Conservation (phyloP, 2,113 vertebrate genomes). For the Mastomys natalensis region DNA sequence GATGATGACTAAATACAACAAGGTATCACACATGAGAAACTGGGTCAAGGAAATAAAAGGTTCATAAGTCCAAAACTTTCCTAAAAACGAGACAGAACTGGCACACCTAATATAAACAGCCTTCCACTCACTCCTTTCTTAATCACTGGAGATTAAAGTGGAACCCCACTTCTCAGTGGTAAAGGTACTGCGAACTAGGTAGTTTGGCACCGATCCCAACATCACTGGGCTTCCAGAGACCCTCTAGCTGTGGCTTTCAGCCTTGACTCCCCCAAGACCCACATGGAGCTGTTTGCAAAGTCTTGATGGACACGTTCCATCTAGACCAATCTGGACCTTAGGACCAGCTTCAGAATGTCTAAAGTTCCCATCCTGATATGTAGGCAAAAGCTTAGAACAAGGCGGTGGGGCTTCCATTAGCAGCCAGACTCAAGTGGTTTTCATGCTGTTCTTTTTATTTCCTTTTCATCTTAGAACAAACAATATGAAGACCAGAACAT, state of each 20-base stretch:
- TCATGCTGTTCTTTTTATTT: not conserved
- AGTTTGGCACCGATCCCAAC: not conserved
- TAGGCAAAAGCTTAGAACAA: not conserved
- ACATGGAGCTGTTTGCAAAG: not conserved
- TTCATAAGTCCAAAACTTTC: not conserved
- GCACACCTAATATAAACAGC: not conserved
- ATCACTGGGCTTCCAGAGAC: not conserved
- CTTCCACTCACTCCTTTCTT: not conserved
- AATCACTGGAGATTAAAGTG: slow-evolving; percentile 33
- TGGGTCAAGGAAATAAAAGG: not conserved
- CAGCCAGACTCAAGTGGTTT: not conserved
- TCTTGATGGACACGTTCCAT: not conserved
- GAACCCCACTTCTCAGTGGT: not conserved
- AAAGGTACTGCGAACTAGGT: not conserved
- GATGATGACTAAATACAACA: not conserved
- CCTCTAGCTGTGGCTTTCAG: not conserved
- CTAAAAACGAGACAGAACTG: not conserved
- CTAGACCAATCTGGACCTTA: not conserved
- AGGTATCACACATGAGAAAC: not conserved
- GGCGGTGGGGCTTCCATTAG: not conserved
- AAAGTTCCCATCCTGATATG: not conserved
- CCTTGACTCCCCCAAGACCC: not conserved
- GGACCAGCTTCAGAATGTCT: not conserved
- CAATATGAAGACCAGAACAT: not conserved
- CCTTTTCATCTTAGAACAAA: not conserved